Conservation (phyloP, 2,113 vertebrate genomes). For the Elephantulus edwardii region DNA sequence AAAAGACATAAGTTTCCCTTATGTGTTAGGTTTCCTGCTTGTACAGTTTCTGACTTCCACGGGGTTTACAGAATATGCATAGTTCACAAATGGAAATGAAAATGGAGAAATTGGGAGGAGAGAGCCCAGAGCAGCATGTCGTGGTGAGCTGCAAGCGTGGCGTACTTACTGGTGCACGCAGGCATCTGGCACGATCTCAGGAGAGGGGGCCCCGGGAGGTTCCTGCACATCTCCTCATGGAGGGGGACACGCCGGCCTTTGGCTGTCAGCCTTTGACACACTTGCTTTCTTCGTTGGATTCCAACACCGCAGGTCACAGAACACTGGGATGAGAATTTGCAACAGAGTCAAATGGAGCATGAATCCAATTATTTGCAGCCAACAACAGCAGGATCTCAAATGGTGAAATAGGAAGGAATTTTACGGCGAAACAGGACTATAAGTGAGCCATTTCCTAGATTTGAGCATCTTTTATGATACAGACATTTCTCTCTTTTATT, state of each 20-base stretch:
- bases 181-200: conserved; percentile 89
- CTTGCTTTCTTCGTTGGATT: conserved; percentile 87
- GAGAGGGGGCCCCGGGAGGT: conserved; percentile 82
- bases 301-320: conserved; percentile 92
- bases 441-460: background rate
- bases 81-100: background rate
- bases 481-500: no score
- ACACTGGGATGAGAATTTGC: conserved; percentile 83
- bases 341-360: rapidly evolving
- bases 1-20: background rate
- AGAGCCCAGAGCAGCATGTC: background rate
- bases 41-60: background rate
- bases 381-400: rapidly evolving
- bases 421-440: rapidly evolving
- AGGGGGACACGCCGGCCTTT: conserved; percentile 85
- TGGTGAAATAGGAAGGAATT: rapidly evolving
- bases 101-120: background rate
- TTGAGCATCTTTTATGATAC: background rate
- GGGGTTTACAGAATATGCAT: background rate
- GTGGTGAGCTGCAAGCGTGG: background rate
- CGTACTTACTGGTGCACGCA: conserved; percentile 89
- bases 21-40: background rate
- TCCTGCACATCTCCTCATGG: conserved; percentile 81
- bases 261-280: conserved; percentile 87
- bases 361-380: background rate